phyloP scores from a whole-genome alignment of 2,797 vertebrate genomes.

The Hozukius guyotensis region DNA sequence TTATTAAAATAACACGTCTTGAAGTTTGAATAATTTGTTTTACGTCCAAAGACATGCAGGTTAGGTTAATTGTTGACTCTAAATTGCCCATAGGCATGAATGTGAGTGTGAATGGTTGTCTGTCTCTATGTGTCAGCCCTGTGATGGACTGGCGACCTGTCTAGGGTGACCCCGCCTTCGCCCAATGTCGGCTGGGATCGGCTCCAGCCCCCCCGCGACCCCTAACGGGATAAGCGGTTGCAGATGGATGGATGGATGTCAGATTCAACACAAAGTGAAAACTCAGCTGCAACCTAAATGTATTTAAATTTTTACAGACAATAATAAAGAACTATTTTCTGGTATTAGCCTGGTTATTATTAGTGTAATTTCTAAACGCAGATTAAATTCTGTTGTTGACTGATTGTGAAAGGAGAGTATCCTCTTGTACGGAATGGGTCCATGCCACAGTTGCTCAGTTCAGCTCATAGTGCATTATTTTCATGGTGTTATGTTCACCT shows the following conservation, averaged over 20 bases:
- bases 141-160: too few species aligned
- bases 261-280: not conserved
- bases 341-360: not conserved
- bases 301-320: not conserved
- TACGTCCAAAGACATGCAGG: too few species aligned
- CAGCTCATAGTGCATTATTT: constrained; percentile 10
- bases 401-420: not conserved
- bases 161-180: too few species aligned
- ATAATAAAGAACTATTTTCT: not conserved
- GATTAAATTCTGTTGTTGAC: not conserved
- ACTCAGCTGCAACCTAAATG: not conserved
- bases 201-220: too few species aligned
- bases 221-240: too few species aligned
- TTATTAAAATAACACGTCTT: not conserved
- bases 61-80: too few species aligned
- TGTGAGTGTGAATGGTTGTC: too few species aligned
- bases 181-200: too few species aligned
- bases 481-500: not conserved
- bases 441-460: not conserved
- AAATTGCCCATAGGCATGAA: too few species aligned
- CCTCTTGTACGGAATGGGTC: constrained; percentile 3
- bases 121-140: too few species aligned
- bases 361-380: not conserved
- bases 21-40: constrained; percentile 4
- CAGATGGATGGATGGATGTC: too few species aligned